phyloP scores from a whole-genome alignment of 2,113 vertebrate species.

The Cyrtonyx montezumae region DNA sequence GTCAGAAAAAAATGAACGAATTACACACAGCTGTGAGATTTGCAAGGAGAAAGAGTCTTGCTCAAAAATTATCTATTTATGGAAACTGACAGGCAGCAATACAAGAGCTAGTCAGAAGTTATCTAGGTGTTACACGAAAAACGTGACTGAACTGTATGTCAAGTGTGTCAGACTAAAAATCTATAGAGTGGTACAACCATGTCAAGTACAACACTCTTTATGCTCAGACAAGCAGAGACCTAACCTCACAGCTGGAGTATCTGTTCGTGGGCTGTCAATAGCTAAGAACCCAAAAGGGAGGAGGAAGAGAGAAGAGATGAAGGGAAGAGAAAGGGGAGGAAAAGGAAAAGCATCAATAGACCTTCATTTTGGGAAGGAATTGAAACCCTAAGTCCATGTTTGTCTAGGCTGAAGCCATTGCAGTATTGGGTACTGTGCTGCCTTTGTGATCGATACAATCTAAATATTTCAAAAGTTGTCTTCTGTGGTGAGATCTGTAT shows the following conservation, averaged over 20 bases:
- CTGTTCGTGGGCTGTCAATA: background rate
- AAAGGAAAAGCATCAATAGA: background rate
- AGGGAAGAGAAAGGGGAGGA: background rate
- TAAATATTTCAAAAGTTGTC: background rate
- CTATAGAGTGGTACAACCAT: background rate
- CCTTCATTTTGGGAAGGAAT: background rate
- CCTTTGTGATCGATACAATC: background rate
- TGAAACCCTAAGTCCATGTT: background rate
- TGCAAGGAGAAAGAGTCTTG: background rate
- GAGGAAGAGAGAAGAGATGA: background rate
- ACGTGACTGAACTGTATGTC: background rate
- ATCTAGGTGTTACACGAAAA: background rate
- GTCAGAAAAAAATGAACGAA: slow-evolving; percentile 6
- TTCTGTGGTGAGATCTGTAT: background rate
- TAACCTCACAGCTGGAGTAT: background rate
- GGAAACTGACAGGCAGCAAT: background rate
- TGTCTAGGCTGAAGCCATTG: no score
- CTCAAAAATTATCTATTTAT: background rate
- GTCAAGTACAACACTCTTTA: background rate
- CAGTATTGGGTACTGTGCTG: background rate
- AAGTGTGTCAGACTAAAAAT: background rate
- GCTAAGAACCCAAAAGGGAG: accelerated
- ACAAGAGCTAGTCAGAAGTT: background rate
- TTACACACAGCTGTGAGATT: background rate
- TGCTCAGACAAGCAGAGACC: background rate